A percentile compares a stretch with the other conserved stretches of the same genome.
These are phyloP conservation scores for Bolinopsis microptera DNA, from an alignment of 37 sponge, comb jelly and placozoan species.

Conservation along the genomic window DNA sequence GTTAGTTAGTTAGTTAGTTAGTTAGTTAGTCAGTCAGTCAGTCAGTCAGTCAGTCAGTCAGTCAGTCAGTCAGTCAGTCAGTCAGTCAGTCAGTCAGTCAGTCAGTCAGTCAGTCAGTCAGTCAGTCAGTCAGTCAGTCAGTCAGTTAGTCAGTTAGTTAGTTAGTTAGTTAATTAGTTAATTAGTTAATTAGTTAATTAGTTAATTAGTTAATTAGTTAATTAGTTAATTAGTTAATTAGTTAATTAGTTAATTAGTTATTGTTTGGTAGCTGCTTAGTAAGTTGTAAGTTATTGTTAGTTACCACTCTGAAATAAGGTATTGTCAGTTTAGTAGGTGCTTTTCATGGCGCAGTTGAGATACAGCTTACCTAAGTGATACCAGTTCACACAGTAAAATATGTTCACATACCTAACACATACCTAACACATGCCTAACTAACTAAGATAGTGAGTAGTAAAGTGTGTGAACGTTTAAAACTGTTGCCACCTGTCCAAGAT, in stretches of 20 bases:
- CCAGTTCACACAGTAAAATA: too few species aligned
- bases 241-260: constrained; percentile 5
- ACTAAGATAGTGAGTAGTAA: too few species aligned
- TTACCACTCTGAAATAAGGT: too few species aligned
- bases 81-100: neutral
- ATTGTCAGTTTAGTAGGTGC: too few species aligned
- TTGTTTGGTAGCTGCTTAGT: neutral
- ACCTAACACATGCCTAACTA: too few species aligned
- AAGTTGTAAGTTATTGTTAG: neutral
- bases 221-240: constrained; percentile 44
- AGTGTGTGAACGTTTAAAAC: too few species aligned
- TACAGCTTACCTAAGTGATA: too few species aligned
- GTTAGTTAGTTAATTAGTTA: constrained; percentile 48
- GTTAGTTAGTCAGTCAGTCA: neutral
- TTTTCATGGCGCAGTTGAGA: too few species aligned
- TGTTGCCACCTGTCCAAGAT: too few species aligned
- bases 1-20: neutral
- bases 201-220: constrained; percentile 52
- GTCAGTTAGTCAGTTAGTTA: constrained; percentile 41
- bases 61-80: neutral
- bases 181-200: constrained; percentile 52
- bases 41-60: neutral
- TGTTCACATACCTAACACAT: too few species aligned
- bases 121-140: constrained; percentile 14
- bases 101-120: neutral